Conservation (phyloP, 1,140 invertebrate species). For the Anastatus disparis region DNA sequence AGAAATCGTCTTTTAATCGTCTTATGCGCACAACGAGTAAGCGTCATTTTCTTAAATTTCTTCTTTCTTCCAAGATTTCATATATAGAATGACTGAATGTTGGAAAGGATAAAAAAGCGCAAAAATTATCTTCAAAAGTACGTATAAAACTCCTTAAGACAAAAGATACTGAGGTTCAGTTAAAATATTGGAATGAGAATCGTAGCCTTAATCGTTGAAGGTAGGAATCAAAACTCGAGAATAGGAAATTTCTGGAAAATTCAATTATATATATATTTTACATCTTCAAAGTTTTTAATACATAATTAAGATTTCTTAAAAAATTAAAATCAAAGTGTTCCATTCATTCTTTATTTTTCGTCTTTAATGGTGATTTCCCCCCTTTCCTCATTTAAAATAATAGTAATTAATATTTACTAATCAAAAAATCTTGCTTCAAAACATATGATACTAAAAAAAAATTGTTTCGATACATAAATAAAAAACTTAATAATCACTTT, state of each 20-base stretch:
- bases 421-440: neutral
- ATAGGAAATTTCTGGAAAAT: constrained; percentile 21
- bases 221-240: constrained; percentile 1
- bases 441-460: neutral
- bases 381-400: neutral
- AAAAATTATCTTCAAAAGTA: constrained; percentile 15
- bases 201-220: constrained; percentile 1
- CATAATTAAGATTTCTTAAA: constrained; percentile 24
- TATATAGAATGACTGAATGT: constrained; percentile 17
- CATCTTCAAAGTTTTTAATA: constrained; percentile 21
- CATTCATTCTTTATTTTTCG: neutral
- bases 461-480: neutral
- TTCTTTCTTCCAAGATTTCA: neutral
- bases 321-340: constrained; percentile 24
- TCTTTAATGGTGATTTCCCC: neutral
- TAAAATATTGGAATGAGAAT: neutral
- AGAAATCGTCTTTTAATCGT: constrained; percentile 38
- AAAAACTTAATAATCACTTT: constrained; percentile 12
- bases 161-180: constrained; percentile 6
- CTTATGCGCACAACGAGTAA: neutral
- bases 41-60: constrained; percentile 13
- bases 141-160: constrained; percentile 17
- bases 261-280: constrained; percentile 34
- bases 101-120: constrained; percentile 19
- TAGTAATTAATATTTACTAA: neutral